phyloP scores from a whole-genome alignment of 2,797 vertebrate genomes.

The Megaceryle alcyon region DNA sequence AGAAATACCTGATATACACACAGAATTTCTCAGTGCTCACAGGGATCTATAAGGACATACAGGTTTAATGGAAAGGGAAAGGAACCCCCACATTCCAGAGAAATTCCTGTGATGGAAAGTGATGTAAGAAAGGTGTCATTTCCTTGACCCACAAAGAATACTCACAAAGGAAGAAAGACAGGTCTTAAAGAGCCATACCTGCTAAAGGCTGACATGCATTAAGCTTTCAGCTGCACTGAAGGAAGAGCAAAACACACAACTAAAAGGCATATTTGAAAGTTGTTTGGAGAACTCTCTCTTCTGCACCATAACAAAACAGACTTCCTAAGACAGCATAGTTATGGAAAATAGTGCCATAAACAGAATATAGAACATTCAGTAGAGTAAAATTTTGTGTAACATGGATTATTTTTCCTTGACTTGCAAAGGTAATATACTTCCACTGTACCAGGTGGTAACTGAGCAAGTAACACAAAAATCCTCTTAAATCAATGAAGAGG shows the following conservation, averaged over 20 bases:
- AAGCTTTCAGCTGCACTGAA: background rate
- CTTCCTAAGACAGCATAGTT: background rate
- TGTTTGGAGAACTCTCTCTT: background rate
- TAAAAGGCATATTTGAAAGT: background rate
- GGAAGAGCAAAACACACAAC: background rate
- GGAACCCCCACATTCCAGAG: background rate
- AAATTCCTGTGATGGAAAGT: background rate
- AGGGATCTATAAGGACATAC: background rate
- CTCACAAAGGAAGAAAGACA: background rate
- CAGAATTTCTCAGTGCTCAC: background rate
- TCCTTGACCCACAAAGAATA: background rate
- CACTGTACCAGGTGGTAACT: background rate
- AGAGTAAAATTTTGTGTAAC: background rate
- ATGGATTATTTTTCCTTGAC: background rate
- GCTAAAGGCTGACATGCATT: background rate
- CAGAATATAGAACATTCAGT: background rate
- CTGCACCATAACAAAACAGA: background rate
- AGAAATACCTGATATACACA: background rate
- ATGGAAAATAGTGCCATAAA: background rate
- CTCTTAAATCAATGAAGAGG: constrained; percentile 9
- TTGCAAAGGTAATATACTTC: background rate
- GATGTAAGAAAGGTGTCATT: background rate
- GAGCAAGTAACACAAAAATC: background rate
- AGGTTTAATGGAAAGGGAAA: background rate
- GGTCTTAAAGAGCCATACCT: background rate